These are phyloP conservation scores for Ciconia maguari DNA, from an alignment of 2,113 vertebrate genomes.

Conservation along the genomic window DNA sequence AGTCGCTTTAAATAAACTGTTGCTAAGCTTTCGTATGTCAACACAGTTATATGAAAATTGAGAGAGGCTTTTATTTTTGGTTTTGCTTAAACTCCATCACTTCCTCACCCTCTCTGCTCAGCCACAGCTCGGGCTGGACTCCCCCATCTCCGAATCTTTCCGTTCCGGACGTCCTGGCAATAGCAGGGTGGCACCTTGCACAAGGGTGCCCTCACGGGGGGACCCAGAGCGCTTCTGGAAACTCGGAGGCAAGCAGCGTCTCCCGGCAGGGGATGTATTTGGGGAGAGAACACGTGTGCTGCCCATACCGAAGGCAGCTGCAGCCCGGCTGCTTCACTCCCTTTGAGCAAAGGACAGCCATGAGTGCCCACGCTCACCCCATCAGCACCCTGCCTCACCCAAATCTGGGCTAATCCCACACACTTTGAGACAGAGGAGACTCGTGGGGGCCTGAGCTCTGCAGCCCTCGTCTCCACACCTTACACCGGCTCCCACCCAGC, in stretches of 20 bases:
- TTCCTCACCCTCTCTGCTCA: neutral
- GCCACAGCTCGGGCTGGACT: neutral
- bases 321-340: neutral
- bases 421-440: no score
- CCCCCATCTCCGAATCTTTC: neutral
- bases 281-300: neutral
- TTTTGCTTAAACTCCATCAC: neutral
- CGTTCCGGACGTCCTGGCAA: neutral
- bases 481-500: neutral
- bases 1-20: constrained; percentile 16
- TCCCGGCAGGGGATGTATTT: fast-evolving
- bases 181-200: neutral
- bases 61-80: neutral
- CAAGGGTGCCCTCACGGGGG: neutral
- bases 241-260: fast-evolving
- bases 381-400: neutral
- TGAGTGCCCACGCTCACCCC: neutral
- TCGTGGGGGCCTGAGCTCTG: fast-evolving
- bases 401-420: fast-evolving
- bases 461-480: neutral
- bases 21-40: neutral
- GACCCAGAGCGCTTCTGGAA: neutral
- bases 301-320: fast-evolving
- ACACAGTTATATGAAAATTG: neutral
- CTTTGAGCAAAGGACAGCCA: neutral